Evolutionary conservation across 2,888 invertebrate genomes (phyloP), one percentile per base, ranked within the genome.

Genomic region (Rhagium mordax): DNA sequence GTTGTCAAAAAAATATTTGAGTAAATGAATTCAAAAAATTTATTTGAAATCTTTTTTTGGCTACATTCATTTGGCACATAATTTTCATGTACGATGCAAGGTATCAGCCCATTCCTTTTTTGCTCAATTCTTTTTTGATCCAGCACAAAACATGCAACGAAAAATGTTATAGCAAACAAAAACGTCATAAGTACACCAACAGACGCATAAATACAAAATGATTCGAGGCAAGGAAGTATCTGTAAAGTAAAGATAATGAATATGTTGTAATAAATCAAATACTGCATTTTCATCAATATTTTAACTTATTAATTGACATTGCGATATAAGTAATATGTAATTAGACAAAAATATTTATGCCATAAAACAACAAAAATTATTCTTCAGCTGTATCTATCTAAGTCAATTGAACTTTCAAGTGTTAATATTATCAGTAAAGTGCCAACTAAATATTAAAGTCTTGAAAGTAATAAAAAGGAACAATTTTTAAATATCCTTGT

Each of bases 121-220:
- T 85, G 86, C 78, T 91, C 90, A 16, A 94, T 89, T 83, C 94
- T 89, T 82, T 85, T 89, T 71, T 94, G 90, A 82, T 96, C 96
- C 76, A 95, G 85, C 0, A 93, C 91, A 81, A 96, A 92, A 76
- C 93, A 92, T 1, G 94, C 94, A 13, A 94, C 91, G 87, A 95
- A 96, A 86, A 95, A 94, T n/a, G 95, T 95, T 5, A 94, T 91
- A 79, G 94, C 94, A 82, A 92, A 93, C 69, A 94, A 87, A 85
- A 93, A 95, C 20, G 94, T 94, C 81, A 94, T 92, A 71, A 94
- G 89, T 0, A 96, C 94, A 18, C 95, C 94, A 1, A 92, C 87
- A 6, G 94, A 94, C 13, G 95, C 95, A 85, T 94, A 96, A 64
- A 95, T 89, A 85, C 96, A 96, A 85, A 95, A 96, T 0, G 95